Evolutionary conservation across 2,888 invertebrate genomes (phyloP), one percentile per base, ranked within the genome.

Genomic region (Thera britannica): DNA sequence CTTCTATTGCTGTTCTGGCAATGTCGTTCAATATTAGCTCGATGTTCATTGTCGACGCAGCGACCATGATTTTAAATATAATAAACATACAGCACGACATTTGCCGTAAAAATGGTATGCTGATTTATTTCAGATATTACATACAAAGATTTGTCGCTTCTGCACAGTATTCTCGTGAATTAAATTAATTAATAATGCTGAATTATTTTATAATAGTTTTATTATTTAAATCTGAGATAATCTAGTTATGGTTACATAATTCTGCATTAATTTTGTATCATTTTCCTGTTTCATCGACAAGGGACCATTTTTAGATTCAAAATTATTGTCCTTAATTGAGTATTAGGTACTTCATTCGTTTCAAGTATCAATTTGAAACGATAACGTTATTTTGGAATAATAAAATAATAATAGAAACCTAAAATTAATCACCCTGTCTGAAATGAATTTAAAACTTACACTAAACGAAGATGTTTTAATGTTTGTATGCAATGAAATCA

Each of bases 351-450:
- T 23, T 38, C 23, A 48, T 52, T 52, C 2, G 57, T 56, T 58
- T 49, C 38, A 57, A 56, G 56, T 55, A 54, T 54, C 1, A 23
- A 49, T 41, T 38, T 51, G 51, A 61, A n/a, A 58, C 23, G n/a
- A n/a, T 6, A 36, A 54, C 6, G 48, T 35, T 54, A 52, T 46
- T 62, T 8, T 44, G 3, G n/a, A 41, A 41, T 3, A 36, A 41
- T 34, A 35, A 56, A 35, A 36, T 64, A 52, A 36, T 58, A 23
- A 46, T 58, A 2, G 55, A 34, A 59, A 46, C 44, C 55, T 60
- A 65, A 68, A 48, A 62, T 36, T 48, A 56, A 62, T 58, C 55
- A 73, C 63, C 67, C 69, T 67, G 73, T 69, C 56, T 68, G 34
- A 68, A 68, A 62, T n/a, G 58, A 67, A 70, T 65, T 12, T 46